Conservation (phyloP, 2,113 vertebrate species). For the Columba livia region DNA sequence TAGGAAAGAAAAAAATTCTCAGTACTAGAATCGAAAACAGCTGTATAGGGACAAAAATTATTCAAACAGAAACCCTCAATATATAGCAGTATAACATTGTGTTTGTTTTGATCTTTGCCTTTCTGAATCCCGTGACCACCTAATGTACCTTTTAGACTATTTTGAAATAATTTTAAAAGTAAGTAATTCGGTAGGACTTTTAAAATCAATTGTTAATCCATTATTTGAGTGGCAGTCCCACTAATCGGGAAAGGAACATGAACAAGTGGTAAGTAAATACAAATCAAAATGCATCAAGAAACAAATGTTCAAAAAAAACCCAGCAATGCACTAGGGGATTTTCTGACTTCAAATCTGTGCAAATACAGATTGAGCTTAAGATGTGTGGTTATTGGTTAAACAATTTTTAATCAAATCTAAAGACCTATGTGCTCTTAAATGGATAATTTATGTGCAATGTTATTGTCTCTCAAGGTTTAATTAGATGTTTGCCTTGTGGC, state of each 20-base stretch:
- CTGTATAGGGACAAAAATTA: background rate
- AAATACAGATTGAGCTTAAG: constrained; percentile 64
- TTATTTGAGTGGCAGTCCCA: constrained; percentile 37
- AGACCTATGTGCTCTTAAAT: constrained; percentile 76
- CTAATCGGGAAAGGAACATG: constrained; percentile 47
- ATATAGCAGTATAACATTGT: background rate
- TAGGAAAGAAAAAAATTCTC: background rate
- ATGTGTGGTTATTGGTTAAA: constrained; percentile 68
- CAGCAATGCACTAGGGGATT: constrained; percentile 36
- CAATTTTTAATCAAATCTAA: constrained; percentile 77
- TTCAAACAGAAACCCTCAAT: background rate
- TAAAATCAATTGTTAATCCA: constrained; percentile 15
- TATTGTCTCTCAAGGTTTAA: constrained; percentile 81
- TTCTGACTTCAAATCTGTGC: constrained; percentile 45
- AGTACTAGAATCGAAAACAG: background rate
- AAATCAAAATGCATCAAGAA: constrained; percentile 68
- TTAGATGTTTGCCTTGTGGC: constrained; percentile 83
- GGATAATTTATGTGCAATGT: constrained; percentile 79
- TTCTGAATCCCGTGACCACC: background rate
- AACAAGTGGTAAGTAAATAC: constrained; percentile 59
- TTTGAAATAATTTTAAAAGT: background rate
- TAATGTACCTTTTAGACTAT: background rate
- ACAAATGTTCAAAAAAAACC: constrained; percentile 11
- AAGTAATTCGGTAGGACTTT: background rate
- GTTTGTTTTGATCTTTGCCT: background rate